Evolutionary conservation across 2,888 invertebrate genomes (phyloP), one percentile per base, ranked within the genome.

Genomic region (Agonum fuliginosum): DNA sequence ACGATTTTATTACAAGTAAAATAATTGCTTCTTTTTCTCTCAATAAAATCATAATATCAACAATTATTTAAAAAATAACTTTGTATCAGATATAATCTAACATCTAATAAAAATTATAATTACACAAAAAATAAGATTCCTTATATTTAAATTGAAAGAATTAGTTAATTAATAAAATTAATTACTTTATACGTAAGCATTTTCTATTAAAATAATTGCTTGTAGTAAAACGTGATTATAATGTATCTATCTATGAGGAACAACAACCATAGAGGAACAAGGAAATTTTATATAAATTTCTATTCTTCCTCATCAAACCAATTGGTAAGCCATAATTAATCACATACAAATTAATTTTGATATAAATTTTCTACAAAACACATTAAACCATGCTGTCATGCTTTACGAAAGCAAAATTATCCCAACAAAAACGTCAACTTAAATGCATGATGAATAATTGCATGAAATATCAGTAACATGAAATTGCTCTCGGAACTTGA

Each of bases 401-500:
- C 43, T 43, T n/a, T n/a, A n/a, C n/a, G n/a, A n/a, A n/a, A n/a
- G n/a, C n/a, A n/a, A n/a, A n/a, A n/a, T n/a, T n/a, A n/a, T n/a
- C n/a, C n/a, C n/a, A n/a, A n/a, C n/a, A n/a, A 48, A 54, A 54
- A 54, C 12, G 12, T 54, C 37, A 37, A 37, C 6, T 10, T 0
- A n/a, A 37, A n/a, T 37, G 2, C 46, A 58, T 24, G 54, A 27
- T 3, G 24, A 5, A 62, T 62, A 62, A 62, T 30, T 62, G 58
- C 30, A 17, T 30, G 27, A 30, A 27, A 30, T 62, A 62, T 30
- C 12, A 62, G 58, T 30, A 62, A 62, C 58, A 30, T 30, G 58
- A 30, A 62, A 62, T 62, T 62, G 30, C 58, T 62, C 30, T 62
- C 30, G 30, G 30, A 30, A 62, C 27, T 22, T 30, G 4, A 58